These are phyloP conservation scores for Microchrysa polita DNA, from an alignment of 2,888 invertebrate genomes.

Conservation along the genomic window DNA sequence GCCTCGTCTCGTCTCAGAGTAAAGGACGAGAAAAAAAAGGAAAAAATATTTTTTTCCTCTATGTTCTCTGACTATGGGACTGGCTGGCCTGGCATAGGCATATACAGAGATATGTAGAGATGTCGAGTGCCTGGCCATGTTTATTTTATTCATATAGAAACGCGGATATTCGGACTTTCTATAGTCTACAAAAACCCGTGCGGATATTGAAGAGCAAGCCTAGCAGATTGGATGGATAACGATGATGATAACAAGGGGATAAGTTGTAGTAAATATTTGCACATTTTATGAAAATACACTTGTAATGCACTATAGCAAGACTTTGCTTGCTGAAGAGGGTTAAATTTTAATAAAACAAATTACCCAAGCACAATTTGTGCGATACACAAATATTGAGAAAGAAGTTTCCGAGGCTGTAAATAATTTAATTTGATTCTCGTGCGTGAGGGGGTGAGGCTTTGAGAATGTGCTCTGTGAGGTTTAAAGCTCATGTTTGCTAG, in stretches of 20 bases:
- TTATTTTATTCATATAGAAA: conserved; percentile 42
- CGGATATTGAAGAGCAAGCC: conserved; percentile 28
- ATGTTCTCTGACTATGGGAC: not conserved
- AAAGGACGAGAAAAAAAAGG: conserved; percentile 15
- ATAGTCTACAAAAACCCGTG: not conserved
- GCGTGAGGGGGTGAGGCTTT: no score
- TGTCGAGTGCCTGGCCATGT: conserved; percentile 28
- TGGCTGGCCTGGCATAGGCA: not conserved
- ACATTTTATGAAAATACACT: conserved; percentile 38
- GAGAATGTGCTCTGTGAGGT: no score
- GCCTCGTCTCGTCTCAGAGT: not conserved
- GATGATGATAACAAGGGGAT: conserved; percentile 46
- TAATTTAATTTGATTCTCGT: no score
- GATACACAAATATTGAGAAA: no score
- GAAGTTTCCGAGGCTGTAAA: no score
- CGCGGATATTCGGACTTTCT: conserved; percentile 24
- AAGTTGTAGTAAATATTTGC: conserved; percentile 45
- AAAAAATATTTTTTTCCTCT: conserved; percentile 21
- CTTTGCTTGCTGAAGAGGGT: no score
- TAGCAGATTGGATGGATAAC: conserved; percentile 33
- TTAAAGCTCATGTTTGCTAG: no score
- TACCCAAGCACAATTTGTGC: no score
- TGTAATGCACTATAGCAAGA: conserved; percentile 32
- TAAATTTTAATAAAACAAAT: no score
- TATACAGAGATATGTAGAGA: not conserved